Evolutionary conservation across 2,113 vertebrate species (phyloP), one percentile per base, ranked within the genome.

Genomic region (Arvicanthis niloticus): DNA sequence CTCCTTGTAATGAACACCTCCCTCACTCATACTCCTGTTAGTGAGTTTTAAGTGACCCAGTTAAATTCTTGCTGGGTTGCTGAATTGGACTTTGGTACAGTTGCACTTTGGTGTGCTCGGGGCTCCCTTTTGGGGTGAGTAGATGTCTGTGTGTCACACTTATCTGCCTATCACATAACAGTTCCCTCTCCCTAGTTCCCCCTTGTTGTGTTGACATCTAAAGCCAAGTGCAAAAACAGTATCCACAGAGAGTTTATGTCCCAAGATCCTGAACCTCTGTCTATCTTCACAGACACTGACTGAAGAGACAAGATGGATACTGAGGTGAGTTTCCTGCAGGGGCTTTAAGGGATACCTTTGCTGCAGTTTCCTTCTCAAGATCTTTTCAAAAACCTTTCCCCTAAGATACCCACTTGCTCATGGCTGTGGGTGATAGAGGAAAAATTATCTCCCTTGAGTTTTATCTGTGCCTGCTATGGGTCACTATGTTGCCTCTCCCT

Each of bases 251-350:
- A 58, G 9, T n/a, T 89, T 81, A 67, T 34, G 67, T 29, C 21
- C 24, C 34, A 56, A 60, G 3, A 62, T 81, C 67, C 89, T 96
- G 84, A 97, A 51, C 31, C 48, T 92, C 72, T 37, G 84, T 96
- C 95, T 96, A 37, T 97, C 87, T 97, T 96, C 68, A 82, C 94
- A 96, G 97, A 37, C 42, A 40, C 73, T n/a, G 40, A 68, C 77
- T 56, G 68, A 89, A 75, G 87, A 93, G 31, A 58, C 93, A 86
- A 67, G 89, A 98, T 98, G 97, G 84, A 37, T 26, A 3, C 89
- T 2, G 73, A 97, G 96, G 97, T 98, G 87, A 98, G 97, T 88
- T 58, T 45, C 91, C 45, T 34, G 3, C 67, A 53, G 92, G 42
- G 40, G 48, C 29, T 19, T 40, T 26, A 45, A 56, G 16, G 58